Conservation (phyloP, 2,113 vertebrate species). For the Myrmecobius fasciatus region DNA sequence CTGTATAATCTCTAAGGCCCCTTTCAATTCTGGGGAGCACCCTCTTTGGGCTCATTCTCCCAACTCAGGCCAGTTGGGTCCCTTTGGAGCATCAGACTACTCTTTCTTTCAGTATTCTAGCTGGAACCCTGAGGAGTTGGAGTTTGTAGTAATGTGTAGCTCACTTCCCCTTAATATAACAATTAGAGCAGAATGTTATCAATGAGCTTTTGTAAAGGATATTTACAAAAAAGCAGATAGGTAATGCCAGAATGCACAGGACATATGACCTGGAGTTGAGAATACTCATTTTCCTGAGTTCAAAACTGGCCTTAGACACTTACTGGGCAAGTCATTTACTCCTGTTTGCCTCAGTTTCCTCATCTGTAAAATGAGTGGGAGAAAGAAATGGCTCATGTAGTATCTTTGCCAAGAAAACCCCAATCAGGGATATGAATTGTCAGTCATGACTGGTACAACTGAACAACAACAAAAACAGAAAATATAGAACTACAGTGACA, state of each 20-base stretch:
- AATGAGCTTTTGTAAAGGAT: not conserved
- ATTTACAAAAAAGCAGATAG: not conserved
- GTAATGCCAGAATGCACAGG: not conserved
- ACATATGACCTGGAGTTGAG: not conserved
- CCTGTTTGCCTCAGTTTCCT: not conserved
- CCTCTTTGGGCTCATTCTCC: not conserved
- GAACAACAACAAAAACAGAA: not conserved
- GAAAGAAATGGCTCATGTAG: not conserved
- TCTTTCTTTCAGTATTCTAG: not conserved
- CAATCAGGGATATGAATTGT: no score
- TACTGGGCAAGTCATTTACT: not conserved
- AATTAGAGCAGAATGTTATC: not conserved
- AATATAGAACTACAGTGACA: not conserved
- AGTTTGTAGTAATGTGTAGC: not conserved
- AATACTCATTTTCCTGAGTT: not conserved
- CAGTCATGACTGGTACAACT: no score
- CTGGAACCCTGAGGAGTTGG: not conserved
- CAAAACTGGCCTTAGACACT: not conserved
- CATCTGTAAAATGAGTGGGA: not conserved
- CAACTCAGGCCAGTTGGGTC: not conserved
- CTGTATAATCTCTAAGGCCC: not conserved
- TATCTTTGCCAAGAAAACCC: not conserved
- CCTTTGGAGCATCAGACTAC: not conserved
- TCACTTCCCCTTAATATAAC: not conserved
- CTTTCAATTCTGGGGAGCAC: not conserved